Percentiles rank a stretch among this genome's conserved stretches.
phyloP scores from a whole-genome alignment of 2,113 vertebrate species.

The Myotis brandtii region DNA sequence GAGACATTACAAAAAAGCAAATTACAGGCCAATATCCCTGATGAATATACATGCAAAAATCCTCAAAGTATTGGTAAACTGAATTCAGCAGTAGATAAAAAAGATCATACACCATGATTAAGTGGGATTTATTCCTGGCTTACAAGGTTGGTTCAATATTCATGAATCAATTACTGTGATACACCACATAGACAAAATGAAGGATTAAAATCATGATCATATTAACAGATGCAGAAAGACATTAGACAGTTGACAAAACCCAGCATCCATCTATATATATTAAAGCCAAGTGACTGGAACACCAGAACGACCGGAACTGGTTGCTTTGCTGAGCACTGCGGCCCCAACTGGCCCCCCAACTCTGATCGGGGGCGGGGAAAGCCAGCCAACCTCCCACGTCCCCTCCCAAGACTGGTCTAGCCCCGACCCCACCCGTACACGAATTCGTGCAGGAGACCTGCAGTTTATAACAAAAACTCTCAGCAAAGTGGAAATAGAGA shows the following conservation, averaged over 20 bases:
- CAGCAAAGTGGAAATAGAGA: background rate
- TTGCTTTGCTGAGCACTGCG: too few species aligned
- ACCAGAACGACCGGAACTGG: too few species aligned
- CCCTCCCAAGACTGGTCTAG: too few species aligned
- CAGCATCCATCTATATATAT: background rate
- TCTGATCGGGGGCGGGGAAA: too few species aligned
- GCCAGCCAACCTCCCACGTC: too few species aligned
- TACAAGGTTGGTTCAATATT: background rate
- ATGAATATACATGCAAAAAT: background rate
- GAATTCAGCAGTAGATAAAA: background rate
- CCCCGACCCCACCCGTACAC: too few species aligned
- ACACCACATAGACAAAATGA: background rate
- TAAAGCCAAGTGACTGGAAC: too few species aligned
- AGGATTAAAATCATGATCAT: background rate
- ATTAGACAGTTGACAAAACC: background rate
- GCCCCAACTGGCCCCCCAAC: too few species aligned
- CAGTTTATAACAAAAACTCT: background rate
- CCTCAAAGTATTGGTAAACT: background rate
- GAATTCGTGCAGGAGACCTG: too few species aligned
- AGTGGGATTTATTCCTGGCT: background rate
- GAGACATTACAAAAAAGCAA: background rate
- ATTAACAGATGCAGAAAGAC: background rate
- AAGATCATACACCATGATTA: background rate
- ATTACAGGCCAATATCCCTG: background rate
- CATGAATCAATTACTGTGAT: background rate